Conservation (phyloP, 2,113 vertebrate species). For the Notothenia rossii region DNA sequence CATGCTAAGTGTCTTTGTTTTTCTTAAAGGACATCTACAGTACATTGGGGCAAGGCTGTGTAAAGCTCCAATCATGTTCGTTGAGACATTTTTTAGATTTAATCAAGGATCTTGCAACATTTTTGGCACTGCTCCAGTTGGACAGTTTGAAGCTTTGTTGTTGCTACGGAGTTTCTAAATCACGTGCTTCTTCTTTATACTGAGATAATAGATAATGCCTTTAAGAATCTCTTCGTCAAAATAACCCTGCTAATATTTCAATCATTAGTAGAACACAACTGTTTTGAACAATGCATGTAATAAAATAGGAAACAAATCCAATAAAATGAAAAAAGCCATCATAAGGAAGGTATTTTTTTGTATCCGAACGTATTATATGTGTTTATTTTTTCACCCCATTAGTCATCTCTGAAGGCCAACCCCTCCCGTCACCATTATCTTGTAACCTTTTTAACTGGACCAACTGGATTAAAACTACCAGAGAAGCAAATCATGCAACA, state of each 20-base stretch:
- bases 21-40: neutral
- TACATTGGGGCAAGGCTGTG: neutral
- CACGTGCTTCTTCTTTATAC: too few relatives aligned
- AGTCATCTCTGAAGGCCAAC: neutral
- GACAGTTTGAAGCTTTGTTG: neutral
- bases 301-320: neutral
- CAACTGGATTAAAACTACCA: too few relatives aligned
- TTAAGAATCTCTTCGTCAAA: neutral
- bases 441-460: too few relatives aligned
- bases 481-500: neutral
- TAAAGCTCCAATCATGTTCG: too few relatives aligned
- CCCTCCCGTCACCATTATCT: too few relatives aligned
- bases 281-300: neutral
- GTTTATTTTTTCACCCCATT: too few relatives aligned
- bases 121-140: neutral
- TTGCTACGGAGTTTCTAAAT: neutral
- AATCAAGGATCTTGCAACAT: neutral
- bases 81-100: too few relatives aligned
- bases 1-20: neutral
- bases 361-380: too few relatives aligned
- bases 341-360: neutral
- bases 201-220: neutral
- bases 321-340: neutral
- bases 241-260: neutral
- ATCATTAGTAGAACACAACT: neutral